Conservation (phyloP, 2,888 invertebrate species). For the Anodontia alba region DNA sequence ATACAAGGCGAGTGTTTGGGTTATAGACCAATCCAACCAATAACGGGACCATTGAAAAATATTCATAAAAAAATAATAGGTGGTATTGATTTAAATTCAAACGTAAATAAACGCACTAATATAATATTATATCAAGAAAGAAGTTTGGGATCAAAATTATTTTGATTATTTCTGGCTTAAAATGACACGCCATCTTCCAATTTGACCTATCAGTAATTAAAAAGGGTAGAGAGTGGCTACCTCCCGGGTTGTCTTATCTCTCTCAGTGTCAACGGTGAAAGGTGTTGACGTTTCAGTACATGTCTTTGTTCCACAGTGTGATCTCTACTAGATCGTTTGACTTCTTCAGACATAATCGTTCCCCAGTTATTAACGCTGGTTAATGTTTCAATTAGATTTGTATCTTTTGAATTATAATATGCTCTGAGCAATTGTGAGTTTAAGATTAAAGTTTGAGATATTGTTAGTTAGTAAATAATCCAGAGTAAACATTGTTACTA, state of each 20-base stretch:
- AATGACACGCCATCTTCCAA: conserved; percentile 11
- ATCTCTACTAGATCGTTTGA: conserved; percentile 9
- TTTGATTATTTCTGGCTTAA: background rate
- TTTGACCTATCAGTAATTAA: background rate
- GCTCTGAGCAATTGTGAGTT: background rate
- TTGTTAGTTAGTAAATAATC: background rate
- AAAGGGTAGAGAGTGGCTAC: conserved; percentile 17
- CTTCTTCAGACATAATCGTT: conserved; percentile 11
- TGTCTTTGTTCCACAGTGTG: background rate
- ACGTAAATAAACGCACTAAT: background rate
- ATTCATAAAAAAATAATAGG: background rate
- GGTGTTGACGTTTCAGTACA: conserved; percentile 40
- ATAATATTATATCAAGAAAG: background rate
- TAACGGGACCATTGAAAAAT: background rate
- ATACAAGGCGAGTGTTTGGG: too few species aligned
- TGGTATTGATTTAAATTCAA: background rate
- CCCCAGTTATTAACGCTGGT: background rate
- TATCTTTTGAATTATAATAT: conserved; percentile 8
- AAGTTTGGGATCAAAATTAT: background rate
- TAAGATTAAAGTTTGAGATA: background rate
- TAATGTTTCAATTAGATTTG: conserved; percentile 13
- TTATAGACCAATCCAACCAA: too few species aligned
- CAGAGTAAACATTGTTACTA: background rate
- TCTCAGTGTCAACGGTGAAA: conserved; percentile 27
- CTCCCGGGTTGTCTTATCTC: conserved; percentile 42